Conservation (phyloP, 2,113 vertebrate species). For the Paramisgurnus dabryanus region DNA sequence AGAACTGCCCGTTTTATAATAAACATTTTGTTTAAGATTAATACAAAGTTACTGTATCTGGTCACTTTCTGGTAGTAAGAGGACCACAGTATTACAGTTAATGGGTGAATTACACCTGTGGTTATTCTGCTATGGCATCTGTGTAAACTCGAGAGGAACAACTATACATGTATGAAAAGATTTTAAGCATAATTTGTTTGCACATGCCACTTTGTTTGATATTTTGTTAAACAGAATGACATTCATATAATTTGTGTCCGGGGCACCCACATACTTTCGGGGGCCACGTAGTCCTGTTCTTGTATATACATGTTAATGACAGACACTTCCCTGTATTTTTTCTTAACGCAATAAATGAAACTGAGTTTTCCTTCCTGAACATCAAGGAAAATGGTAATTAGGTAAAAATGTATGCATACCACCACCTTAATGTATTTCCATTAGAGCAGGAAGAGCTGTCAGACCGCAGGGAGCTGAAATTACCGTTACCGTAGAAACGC, state of each 20-base stretch:
- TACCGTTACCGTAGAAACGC: background rate
- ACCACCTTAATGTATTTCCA: slow-evolving; percentile 20
- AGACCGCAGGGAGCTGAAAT: background rate
- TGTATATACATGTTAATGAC: slow-evolving; percentile 17
- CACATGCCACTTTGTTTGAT: background rate
- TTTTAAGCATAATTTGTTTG: too few species aligned
- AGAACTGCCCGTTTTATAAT: too few species aligned
- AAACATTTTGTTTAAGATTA: background rate
- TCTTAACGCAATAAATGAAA: slow-evolving; percentile 36
- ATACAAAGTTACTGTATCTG: too few species aligned
- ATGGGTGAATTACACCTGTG: too few species aligned
- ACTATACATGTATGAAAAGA: too few species aligned
- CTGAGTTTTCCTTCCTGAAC: slow-evolving; percentile 42
- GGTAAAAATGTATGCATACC: slow-evolving; percentile 45
- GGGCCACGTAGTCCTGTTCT: background rate
- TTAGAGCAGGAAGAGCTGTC: slow-evolving; percentile 16
- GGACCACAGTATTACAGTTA: too few species aligned
- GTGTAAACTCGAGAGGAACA: too few species aligned
- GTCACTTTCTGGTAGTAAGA: too few species aligned
- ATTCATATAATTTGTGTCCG: background rate
- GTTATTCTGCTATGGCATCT: too few species aligned
- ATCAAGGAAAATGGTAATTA: slow-evolving; percentile 31
- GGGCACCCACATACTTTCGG: background rate
- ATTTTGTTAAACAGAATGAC: background rate
- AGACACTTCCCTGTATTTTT: slow-evolving; percentile 45